A percentile compares a stretch with the other conserved stretches of the same genome.
These are phyloP conservation scores for Montipora capitata DNA, from an alignment of 92 coral and sea anemone species.

Conservation along the genomic window DNA sequence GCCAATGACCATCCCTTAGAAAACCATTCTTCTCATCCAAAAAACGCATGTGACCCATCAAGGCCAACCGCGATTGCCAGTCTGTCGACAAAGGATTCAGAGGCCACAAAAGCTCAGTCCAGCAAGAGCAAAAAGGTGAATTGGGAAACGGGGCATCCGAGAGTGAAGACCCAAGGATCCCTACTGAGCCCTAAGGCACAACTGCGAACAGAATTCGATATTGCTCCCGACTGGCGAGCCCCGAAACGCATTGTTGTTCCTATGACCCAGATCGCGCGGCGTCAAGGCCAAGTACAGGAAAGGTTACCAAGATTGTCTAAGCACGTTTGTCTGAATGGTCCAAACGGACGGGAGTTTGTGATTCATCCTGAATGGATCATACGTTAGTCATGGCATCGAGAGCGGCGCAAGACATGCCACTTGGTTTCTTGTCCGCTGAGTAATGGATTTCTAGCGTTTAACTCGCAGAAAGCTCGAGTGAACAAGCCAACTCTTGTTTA, in stretches of 20 bases:
- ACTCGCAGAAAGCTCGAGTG: too few species aligned
- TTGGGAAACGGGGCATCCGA: neutral
- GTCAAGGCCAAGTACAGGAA: conserved; percentile 29
- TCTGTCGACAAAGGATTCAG: neutral
- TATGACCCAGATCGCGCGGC: conserved; percentile 78
- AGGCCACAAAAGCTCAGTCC: neutral
- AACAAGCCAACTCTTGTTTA: too few species aligned
- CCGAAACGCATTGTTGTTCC: conserved; percentile 78
- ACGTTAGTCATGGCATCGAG: conserved; percentile 13
- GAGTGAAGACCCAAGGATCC: neutral
- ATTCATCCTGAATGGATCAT: conserved; percentile 80
- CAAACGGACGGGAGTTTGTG: conserved; percentile 48
- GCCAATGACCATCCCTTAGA: conserved; percentile 23
- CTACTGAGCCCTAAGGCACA: conserved; percentile 33
- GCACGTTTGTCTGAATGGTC: conserved; percentile 34
- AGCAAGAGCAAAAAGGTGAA: neutral
- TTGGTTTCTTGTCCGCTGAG: neutral
- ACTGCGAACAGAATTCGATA: conserved; percentile 71
- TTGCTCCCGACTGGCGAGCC: conserved; percentile 79
- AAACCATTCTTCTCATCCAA: neutral
- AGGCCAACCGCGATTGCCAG: neutral
- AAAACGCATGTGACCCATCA: neutral
- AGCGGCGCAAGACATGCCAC: too few species aligned
- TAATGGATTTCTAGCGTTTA: too few species aligned
- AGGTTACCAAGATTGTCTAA: conserved; percentile 42